Conservation (phyloP, 2,113 vertebrate genomes). For the Pica pica region DNA sequence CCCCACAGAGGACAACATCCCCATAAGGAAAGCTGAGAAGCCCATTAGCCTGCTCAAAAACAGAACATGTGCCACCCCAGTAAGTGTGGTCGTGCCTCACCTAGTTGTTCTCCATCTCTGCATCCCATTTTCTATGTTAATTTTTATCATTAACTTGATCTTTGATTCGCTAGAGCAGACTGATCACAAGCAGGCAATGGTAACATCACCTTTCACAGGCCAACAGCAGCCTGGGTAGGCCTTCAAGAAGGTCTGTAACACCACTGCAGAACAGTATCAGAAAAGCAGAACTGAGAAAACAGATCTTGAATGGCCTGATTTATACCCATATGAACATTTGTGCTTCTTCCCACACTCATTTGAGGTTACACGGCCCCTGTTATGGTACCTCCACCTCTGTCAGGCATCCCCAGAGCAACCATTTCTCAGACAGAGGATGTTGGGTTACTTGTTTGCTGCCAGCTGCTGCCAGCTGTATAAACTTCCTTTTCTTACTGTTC, state of each 20-base stretch:
- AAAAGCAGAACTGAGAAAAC: background rate
- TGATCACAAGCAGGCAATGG: background rate
- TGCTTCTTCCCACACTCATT: background rate
- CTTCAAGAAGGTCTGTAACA: background rate
- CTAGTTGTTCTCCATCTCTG: background rate
- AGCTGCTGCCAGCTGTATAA: background rate
- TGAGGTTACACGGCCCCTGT: background rate
- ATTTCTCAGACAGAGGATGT: background rate
- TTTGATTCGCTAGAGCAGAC: background rate
- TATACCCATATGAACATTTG: background rate
- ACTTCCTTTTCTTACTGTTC: background rate
- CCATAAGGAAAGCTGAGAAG: background rate
- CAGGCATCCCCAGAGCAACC: background rate
- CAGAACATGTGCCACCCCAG: background rate
- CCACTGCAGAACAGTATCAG: background rate
- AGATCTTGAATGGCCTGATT: background rate
- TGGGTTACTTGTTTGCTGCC: background rate
- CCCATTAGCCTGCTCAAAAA: background rate
- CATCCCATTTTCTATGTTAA: background rate
- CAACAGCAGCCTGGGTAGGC: background rate
- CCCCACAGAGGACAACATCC: accelerated
- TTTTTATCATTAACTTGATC: background rate
- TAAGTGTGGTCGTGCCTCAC: background rate
- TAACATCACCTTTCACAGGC: background rate
- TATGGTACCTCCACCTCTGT: background rate